Evolutionary conservation across 2,888 invertebrate genomes (phyloP), one percentile per base, ranked within the genome.

Genomic region (Scaptomyza tumidula): DNA sequence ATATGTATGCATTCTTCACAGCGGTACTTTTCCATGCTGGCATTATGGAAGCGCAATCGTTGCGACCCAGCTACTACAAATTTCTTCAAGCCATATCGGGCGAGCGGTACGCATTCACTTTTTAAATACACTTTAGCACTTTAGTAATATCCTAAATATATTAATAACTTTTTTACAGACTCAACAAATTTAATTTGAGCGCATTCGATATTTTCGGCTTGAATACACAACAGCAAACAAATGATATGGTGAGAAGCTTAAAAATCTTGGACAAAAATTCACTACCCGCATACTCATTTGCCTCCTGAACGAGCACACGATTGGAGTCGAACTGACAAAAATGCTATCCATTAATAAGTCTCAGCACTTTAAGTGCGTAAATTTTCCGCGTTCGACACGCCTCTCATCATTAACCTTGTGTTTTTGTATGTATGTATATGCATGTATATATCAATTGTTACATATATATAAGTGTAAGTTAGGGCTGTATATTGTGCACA

Each of bases 11-110:
- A 72, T 92, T 96, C 68, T 95, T 96, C 75, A 97, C 97, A 5
- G 95, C 96, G 11, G 92, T 95, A 69, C 93, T 97, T 39, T 96
- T 97, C 90, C 96, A 96, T 91, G 95, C 95, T 6, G 96, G 95
- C 56, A 94, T 96, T 39, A 86, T 97, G 65, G 97, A 97, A 90
- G 96, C 97, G 0, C 95, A 95, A 64, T 95, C 95, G 87, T 91
- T 97, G 71, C 93, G 97, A 73, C 93, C 95, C n/a, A 96, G 96
- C 59, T 97, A 97, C 91, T 96, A 95, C 94, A 96, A 95, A 89
- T 97, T 97, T 91, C 92, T 97, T 44, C 94, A 94, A 73, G 94
- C 94, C 66, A 93, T 97, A 70, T 97, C 97, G 0, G 96, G 95
- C 45, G 95, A 94, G 90, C 93, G 95, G 94, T 94, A 89, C 91